phyloP scores from a whole-genome alignment of 2,888 invertebrate species.

The Machimus atricapillus region DNA sequence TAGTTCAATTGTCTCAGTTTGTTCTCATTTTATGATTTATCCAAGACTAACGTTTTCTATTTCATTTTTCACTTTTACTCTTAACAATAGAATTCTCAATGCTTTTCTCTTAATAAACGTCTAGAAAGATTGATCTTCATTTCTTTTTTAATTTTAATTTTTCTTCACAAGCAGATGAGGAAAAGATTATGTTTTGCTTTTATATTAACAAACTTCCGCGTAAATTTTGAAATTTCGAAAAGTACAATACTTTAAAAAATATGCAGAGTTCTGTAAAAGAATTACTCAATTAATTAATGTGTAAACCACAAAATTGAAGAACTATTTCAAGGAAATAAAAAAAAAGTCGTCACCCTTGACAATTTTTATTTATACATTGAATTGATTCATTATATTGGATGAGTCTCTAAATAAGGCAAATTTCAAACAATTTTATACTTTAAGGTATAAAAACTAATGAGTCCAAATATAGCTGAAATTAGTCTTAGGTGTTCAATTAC shows the following conservation, averaged over 20 bases:
- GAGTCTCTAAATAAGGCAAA: background rate
- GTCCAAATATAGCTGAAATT: background rate
- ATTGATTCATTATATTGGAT: background rate
- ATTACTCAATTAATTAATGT: background rate
- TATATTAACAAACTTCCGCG: background rate
- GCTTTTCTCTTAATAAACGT: background rate
- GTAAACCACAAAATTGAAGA: background rate
- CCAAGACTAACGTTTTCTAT: background rate
- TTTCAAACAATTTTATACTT: background rate
- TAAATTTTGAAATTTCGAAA: too few relatives aligned
- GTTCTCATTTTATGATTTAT: background rate
- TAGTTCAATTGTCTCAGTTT: background rate
- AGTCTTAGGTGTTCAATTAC: background rate
- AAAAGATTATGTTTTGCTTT: background rate
- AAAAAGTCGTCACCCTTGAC: background rate
- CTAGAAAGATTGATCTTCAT: background rate
- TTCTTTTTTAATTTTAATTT: background rate
- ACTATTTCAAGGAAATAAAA: background rate
- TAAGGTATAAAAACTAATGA: background rate
- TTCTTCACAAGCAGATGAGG: background rate
- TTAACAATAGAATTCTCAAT: background rate
- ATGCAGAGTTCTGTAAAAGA: background rate
- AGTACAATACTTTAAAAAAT: too few relatives aligned
- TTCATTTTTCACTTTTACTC: background rate
- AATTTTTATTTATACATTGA: background rate